Evolutionary conservation across 2,888 invertebrate species (phyloP), one percentile per base, ranked within the genome.

Genomic region (Oligia strigilis): DNA sequence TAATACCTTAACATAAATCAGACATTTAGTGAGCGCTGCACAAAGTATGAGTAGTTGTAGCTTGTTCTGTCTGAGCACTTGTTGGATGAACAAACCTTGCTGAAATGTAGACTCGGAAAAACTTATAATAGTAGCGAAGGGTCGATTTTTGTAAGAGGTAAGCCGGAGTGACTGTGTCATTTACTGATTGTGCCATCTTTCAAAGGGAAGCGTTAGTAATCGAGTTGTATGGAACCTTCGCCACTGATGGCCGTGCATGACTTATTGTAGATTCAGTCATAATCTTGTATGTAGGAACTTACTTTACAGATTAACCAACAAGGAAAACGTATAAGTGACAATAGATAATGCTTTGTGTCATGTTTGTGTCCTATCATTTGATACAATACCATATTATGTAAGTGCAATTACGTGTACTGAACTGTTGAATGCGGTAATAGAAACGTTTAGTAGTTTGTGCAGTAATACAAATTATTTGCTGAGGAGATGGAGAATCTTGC

Each of bases 1-100:
- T 94, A 93, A 93, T 94, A 93, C 90, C 88, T 92, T 90, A 83
- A 90, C 91, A 91, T 89, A 92, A 92, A 92, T 91, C 92, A 92
- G 90, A 86, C 80, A 81, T 88, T 88, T 88, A 88, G 89, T 86
- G 81, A 72, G 71, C 74, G 72, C 77, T 85, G 85, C 82, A 86
- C 82, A 84, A 77, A 87, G 87, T 87, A 83, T 73, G 81, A 67
- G 81, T 80, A 83, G 81, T 87, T 82, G 85, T 74, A 77, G 69
- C 78, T 82, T 80, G 83, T 84, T 82, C 78, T 66, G 81, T 66
- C 58, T 75, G 82, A 80, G 46, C 79, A 83, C 76, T 81, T 77
- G 80, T 60, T 73, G 81, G 80, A 81, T 83, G 89, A 83, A 89
- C 81, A 89, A 75, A 78, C 75, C 74, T 79, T 73, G 73, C 46